Percentiles rank a stretch among this genome's conserved stretches.
phyloP scores from a whole-genome alignment of 2,888 invertebrate species.

The Gastracanthus pulcherrimus region DNA sequence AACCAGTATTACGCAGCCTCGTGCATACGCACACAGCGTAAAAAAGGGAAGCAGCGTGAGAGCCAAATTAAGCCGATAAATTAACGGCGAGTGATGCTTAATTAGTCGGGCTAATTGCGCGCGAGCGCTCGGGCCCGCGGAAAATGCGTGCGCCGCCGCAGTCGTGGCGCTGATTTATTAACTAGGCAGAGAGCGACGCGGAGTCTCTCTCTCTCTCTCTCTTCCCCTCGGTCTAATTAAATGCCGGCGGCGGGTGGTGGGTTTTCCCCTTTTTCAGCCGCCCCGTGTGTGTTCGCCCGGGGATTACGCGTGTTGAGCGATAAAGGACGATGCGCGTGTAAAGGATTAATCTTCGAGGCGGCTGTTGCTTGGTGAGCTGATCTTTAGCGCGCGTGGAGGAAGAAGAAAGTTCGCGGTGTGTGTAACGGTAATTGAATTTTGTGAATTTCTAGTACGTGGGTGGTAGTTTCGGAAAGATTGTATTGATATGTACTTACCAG shows the following conservation, averaged over 20 bases:
- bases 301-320: neutral
- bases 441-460: neutral
- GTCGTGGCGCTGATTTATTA: conserved; percentile 71
- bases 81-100: conserved; percentile 70
- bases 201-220: too few species aligned
- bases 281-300: too few species aligned
- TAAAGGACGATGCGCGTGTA: neutral
- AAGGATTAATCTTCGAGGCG: neutral
- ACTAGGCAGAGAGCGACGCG: conserved; percentile 32
- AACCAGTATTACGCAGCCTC: neutral
- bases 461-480: neutral
- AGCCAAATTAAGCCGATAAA: conserved; percentile 72
- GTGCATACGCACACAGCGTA: neutral
- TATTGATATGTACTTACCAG: neutral
- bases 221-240: conserved; percentile 36
- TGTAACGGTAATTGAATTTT: neutral
- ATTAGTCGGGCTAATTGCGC: conserved; percentile 73
- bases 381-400: too few species aligned
- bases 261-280: neutral
- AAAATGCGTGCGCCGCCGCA: conserved; percentile 63
- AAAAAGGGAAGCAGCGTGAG: conserved; percentile 58
- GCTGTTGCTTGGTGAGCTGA: too few species aligned
- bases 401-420: neutral
- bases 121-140: conserved; percentile 64
- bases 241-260: neutral